Evolutionary conservation across 2,113 vertebrate species (phyloP), one percentile per base, ranked within the genome.

Genomic region (Rhinolophus ferrumequinum): DNA sequence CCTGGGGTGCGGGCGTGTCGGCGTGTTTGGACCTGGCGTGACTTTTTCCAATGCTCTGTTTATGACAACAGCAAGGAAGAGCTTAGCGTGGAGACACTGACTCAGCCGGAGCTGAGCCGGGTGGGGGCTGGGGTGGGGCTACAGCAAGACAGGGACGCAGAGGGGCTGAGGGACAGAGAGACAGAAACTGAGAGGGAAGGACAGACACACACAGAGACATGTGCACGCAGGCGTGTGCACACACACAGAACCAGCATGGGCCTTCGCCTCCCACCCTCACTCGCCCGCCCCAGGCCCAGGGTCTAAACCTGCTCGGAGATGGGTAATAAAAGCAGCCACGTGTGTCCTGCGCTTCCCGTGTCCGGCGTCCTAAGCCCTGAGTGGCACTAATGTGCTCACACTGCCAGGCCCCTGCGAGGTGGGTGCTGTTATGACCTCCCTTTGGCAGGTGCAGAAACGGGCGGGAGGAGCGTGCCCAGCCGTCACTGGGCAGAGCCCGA

Each of bases 21-120:
- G 97, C 96, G 12, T 98, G 97, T 96, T 77, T 0, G 92, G 97
- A 52, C 97, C 96, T 96, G 97, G 97, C 21, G 2, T 13, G 90
- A 22, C 88, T 94, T 76, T 79, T 79, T 79, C 95, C 81, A 54
- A 19, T 0, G 64, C 85, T 96, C 52, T 97, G 97, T 97, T 98
- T 96, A 96, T 96, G 94, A 95, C 94, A 75, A 77, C 90, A 24
- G 92, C 70, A 75, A 82, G 24, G 76, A 73, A 64, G 90, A 69
- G 95, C 97, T 96, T 72, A 84, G 64, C 1, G 16, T 5, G 84
- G 96, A 97, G 97, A 96, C 95, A 69, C 80, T 97, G 97, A 97
- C 96, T 98, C 97, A 98, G 96, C 92, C 69, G 1, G 60, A 13
- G 58, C 62, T 0, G 11, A 72, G 88, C 3, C 8, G 56, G 90